Evolutionary conservation across 2,888 invertebrate genomes (phyloP), one percentile per base, ranked within the genome.

Genomic region (Eristalis tenax): DNA sequence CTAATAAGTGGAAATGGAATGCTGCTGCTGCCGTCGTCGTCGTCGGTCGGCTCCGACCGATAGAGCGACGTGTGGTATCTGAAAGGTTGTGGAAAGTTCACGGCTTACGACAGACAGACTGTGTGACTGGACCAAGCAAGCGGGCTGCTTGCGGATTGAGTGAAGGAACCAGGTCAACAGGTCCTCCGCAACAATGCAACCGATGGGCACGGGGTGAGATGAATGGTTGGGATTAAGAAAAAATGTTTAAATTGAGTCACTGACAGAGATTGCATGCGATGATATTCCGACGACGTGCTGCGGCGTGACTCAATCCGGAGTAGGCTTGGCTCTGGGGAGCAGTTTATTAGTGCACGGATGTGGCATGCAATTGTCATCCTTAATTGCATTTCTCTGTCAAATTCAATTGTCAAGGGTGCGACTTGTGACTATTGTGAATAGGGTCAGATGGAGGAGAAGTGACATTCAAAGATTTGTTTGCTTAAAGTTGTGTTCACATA

Each of bases 1-100:
- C 43, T 70, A 75, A 71, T 79, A 86, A 79, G 75, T 82, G 78
- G 78, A 86, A 71, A 57, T 78, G 86, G 86, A 82, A 82, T 86
- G 78, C 64, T 68, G 66, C 18, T 3, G 35, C 69, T 32, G 32
- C 32, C 32, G 32, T 8, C 32, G 32, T 32, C 32, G 32, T 32
- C 32, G 32, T 32, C 32, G 32, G 32, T 32, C 26, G 57, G 57
- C 40, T 13, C 43, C 26, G 43, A 10, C 6, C 43, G 43, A n/a
- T 50, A 18, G 50, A 61, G 28, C 69, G 74, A 78, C 78, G 69
- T 86, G 77, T 11, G 78, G 74, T 75, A 82, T 86, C 74, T 63
- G 50, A 69, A 70, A 82, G 82, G 86, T 86, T 82, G 65, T 35
- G 66, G 15, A 69, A 63, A 78, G 81, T 78, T 86, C 85, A 81